phyloP scores from a whole-genome alignment of 2,113 vertebrate genomes.

The Haemorhous mexicanus region DNA sequence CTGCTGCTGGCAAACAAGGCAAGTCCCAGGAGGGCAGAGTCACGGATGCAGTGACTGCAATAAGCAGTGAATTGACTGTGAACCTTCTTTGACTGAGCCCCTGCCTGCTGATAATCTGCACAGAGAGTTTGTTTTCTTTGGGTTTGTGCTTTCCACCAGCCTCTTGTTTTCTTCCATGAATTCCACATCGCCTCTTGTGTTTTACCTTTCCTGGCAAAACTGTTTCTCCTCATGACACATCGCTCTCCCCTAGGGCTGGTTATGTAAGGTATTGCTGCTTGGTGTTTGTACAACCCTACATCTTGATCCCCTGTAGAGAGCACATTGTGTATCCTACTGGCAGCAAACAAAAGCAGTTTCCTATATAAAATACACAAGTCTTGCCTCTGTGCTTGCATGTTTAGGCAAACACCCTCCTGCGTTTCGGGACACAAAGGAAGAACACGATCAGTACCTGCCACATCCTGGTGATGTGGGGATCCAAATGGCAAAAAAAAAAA shows the following conservation, averaged over 20 bases:
- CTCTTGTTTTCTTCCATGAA: slow-evolving; percentile 29
- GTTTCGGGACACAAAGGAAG: not conserved
- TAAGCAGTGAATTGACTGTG: not conserved
- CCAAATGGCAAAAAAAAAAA: not conserved
- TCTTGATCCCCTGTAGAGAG: slow-evolving; percentile 47
- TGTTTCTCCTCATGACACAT: slow-evolving; percentile 20
- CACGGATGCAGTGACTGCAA: fast-evolving
- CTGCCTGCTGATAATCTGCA: not conserved
- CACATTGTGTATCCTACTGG: slow-evolving; percentile 41
- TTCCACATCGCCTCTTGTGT: not conserved
- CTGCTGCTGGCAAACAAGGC: not conserved
- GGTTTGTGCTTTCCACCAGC: not conserved
- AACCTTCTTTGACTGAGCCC: not conserved
- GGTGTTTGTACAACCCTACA: slow-evolving; percentile 50
- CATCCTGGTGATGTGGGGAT: not conserved
- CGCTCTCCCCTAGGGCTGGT: slow-evolving; percentile 18
- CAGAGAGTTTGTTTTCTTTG: not conserved
- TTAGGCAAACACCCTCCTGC: slow-evolving; percentile 39
- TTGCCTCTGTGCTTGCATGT: slow-evolving; percentile 1
- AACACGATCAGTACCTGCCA: not conserved
- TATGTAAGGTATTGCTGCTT: slow-evolving; percentile 48
- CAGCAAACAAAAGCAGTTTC: slow-evolving; percentile 55
- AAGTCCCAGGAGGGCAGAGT: not conserved
- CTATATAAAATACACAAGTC: slow-evolving; percentile 47
- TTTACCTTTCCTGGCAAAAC: slow-evolving; percentile 54